Conservation (phyloP, 2,888 invertebrate species). For the Leptopterna dolabrata region DNA sequence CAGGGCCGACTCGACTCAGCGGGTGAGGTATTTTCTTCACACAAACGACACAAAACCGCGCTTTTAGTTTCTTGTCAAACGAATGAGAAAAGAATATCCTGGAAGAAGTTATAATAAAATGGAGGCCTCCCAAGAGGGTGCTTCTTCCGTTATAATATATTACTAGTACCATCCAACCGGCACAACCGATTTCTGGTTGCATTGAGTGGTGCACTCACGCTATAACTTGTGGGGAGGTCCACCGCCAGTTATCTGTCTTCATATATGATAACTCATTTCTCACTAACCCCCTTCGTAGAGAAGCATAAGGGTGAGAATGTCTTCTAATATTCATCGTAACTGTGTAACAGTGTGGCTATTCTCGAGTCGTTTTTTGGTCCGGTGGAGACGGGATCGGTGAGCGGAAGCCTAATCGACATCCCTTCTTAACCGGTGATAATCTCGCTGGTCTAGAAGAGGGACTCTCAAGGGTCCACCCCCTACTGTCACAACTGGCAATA, state of each 20-base stretch:
- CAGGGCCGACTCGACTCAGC: neutral
- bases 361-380: too few species aligned
- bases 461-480: too few species aligned
- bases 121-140: neutral
- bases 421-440: too few species aligned
- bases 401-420: too few species aligned
- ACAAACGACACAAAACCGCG: constrained; percentile 25
- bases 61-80: neutral
- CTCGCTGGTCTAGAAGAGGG: too few species aligned
- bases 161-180: neutral
- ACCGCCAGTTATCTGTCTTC: constrained; percentile 6
- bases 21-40: neutral
- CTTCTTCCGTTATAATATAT: neutral
- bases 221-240: neutral
- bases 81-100: neutral
- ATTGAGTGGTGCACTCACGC: neutral
- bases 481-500: too few species aligned
- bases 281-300: neutral
- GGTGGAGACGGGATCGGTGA: too few species aligned
- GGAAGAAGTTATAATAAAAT: neutral
- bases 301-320: too few species aligned
- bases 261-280: constrained; percentile 42
- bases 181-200: constrained; percentile 5
- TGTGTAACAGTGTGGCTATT: too few species aligned
- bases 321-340: too few species aligned